These are phyloP conservation scores for Polypterus bichir DNA, from an alignment of 2,113 vertebrate species.

Conservation along the genomic window DNA sequence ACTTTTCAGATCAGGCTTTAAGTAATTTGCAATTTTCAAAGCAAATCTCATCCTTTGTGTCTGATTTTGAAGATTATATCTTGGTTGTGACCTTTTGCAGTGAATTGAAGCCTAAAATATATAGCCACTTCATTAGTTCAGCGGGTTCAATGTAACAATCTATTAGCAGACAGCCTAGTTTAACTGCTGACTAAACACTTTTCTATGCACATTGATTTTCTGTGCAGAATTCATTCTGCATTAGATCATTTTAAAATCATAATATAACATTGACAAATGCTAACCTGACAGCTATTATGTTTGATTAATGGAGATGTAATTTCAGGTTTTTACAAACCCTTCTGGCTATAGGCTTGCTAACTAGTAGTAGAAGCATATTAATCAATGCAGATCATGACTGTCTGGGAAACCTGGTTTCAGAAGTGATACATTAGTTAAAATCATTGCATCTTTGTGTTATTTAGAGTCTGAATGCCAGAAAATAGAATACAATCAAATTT, in stretches of 20 bases:
- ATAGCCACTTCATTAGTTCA: conserved; percentile 33
- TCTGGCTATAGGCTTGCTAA: conserved; percentile 27
- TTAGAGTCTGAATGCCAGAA: too few relatives aligned
- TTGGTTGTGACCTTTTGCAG: conserved; percentile 17
- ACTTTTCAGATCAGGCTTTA: too few relatives aligned
- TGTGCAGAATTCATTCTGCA: conserved; percentile 17
- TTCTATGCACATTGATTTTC: conserved; percentile 35
- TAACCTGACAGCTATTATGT: conserved; percentile 37
- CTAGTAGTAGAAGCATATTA: conserved; percentile 30
- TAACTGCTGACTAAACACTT: conserved; percentile 41
- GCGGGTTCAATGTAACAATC: conserved; percentile 24
- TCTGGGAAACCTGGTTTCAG: too few relatives aligned
- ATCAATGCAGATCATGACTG: conserved; percentile 21
- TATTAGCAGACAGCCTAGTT: conserved; percentile 27
- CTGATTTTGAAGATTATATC: neutral
- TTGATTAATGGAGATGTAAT: conserved; percentile 43
- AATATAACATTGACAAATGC: conserved; percentile 39
- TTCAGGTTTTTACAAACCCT: conserved; percentile 29
- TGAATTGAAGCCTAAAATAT: conserved; percentile 17
- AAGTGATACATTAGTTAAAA: too few relatives aligned
- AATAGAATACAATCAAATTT: too few relatives aligned
- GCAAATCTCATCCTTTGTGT: too few relatives aligned
- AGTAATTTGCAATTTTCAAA: too few relatives aligned
- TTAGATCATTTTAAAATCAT: conserved; percentile 42
- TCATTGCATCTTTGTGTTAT: too few relatives aligned